Evolutionary conservation across 2,113 vertebrate species (phyloP).

Genomic region (Globicephala melas): DNA sequence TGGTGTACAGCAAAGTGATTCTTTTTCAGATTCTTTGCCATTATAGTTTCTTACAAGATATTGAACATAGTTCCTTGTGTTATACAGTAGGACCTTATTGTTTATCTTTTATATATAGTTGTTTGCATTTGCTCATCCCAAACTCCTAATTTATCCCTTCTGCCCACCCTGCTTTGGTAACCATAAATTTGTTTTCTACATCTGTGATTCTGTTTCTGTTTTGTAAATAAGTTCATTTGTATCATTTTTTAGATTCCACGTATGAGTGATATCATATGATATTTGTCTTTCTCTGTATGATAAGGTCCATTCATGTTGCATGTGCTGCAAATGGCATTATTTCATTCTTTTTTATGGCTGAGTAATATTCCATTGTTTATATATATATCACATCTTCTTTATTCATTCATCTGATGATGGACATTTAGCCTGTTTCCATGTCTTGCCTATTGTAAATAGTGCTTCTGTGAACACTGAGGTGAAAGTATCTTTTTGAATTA

Average conservation of each 20-base stretch:
- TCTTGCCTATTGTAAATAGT: background rate
- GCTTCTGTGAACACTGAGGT: background rate
- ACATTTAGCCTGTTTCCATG: background rate
- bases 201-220: background rate
- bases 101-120: background rate
- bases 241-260: no score
- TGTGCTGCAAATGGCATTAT: background rate
- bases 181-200: background rate
- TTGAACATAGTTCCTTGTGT: background rate
- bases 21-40: background rate
- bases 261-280: no score
- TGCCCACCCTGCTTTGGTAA: background rate
- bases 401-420: background rate
- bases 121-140: background rate
- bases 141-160: background rate
- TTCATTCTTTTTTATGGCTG: background rate
- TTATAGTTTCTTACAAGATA: background rate
- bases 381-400: background rate
- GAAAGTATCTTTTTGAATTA: background rate
- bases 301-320: background rate
- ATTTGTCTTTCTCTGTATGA: background rate
- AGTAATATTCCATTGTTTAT: background rate
- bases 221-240: no score
- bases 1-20: background rate
- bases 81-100: background rate